Conservation (phyloP, 2,888 invertebrate genomes). For the Orthosia gothica region DNA sequence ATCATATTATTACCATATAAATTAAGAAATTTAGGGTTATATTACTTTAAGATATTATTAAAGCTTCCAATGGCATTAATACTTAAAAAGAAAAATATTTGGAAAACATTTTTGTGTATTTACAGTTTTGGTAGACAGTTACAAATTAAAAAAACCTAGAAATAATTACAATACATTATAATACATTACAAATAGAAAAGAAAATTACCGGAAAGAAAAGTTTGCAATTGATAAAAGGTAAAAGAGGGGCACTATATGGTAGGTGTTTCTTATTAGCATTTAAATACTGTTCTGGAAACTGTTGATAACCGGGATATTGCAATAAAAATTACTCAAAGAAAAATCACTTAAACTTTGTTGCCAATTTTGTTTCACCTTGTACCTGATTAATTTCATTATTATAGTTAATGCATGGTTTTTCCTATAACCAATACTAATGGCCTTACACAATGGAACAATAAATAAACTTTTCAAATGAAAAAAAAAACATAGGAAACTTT, state of each 20-base stretch:
- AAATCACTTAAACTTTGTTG: background rate
- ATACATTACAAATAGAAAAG: background rate
- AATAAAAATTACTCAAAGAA: background rate
- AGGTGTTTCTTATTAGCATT: too few relatives aligned
- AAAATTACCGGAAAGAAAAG: background rate
- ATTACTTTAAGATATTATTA: constrained; percentile 41
- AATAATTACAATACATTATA: too few relatives aligned
- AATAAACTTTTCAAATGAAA: background rate
- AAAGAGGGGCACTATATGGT: background rate
- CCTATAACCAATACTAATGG: background rate
- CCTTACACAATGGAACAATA: background rate
- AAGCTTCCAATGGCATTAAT: constrained; percentile 60
- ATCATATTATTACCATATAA: constrained; percentile 25
- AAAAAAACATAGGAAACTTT: background rate
- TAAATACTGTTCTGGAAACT: too few relatives aligned
- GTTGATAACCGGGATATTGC: too few relatives aligned
- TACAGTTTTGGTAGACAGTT: constrained; percentile 19
- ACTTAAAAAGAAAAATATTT: constrained; percentile 51
- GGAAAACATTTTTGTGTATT: constrained; percentile 21
- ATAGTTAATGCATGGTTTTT: background rate
- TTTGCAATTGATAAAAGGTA: background rate
- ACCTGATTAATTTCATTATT: background rate
- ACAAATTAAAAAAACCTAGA: background rate
- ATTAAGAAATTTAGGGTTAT: constrained; percentile 6
- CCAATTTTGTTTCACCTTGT: background rate